Evolutionary conservation across 1,140 invertebrate genomes (phyloP).

Genomic region (Periplaneta americana): DNA sequence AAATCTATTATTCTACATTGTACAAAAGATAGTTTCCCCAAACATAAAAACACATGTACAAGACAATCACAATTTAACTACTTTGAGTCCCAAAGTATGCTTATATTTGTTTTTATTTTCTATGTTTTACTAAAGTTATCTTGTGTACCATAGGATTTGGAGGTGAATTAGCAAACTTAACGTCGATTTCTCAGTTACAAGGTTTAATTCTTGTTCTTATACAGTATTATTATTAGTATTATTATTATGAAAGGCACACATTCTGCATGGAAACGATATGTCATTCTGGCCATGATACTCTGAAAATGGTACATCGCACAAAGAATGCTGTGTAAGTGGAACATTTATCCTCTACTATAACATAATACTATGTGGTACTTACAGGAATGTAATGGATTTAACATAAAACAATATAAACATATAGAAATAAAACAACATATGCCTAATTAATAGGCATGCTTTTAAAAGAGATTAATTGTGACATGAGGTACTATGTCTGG

Average conservation of each 20-base stretch:
- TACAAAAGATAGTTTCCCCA: conserved; percentile 11
- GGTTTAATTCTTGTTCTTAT: neutral
- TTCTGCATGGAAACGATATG: conserved; percentile 11
- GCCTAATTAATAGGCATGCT: neutral
- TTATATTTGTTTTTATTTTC: neutral
- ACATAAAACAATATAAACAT: neutral
- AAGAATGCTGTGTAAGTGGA: neutral
- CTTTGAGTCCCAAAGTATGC: neutral
- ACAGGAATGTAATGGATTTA: neutral
- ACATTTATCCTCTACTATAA: neutral
- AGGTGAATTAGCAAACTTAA: neutral
- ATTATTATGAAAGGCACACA: conserved; percentile 8
- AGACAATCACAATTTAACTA: neutral
- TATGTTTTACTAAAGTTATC: neutral
- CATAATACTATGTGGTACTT: neutral
- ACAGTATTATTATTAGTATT: neutral
- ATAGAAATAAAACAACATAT: neutral
- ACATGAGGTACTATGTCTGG: neutral
- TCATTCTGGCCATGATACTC: conserved; percentile 4
- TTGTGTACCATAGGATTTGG: neutral
- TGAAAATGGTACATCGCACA: neutral
- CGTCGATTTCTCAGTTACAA: neutral
- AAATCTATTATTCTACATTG: conserved; percentile 5
- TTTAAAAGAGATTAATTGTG: too few relatives aligned
- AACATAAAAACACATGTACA: neutral